Percentiles rank a stretch among this genome's conserved stretches.
These are phyloP conservation scores for Phlogophora meticulosa DNA, from an alignment of 2,888 invertebrate species.

Conservation along the genomic window DNA sequence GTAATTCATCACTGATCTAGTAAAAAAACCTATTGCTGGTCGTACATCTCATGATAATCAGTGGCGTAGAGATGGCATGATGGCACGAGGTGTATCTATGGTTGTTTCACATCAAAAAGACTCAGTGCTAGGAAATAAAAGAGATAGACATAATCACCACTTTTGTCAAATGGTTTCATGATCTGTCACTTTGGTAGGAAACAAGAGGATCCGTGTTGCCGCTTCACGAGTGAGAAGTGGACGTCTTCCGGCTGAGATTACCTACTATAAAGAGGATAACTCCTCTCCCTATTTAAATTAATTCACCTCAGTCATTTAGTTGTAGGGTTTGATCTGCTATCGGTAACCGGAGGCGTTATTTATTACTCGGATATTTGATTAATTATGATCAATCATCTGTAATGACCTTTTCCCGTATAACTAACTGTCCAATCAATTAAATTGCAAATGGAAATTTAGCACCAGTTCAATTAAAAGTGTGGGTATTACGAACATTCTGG, in stretches of 20 bases:
- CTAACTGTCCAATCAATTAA: constrained; percentile 23
- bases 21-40: background rate
- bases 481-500: background rate
- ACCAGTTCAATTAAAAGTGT: constrained; percentile 20
- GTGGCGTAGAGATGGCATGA: too few relatives aligned
- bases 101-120: too few relatives aligned
- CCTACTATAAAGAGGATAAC: too few relatives aligned
- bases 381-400: constrained; percentile 34
- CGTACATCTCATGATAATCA: background rate
- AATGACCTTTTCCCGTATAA: constrained; percentile 37
- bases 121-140: too few relatives aligned
- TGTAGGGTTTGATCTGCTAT: background rate
- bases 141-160: too few relatives aligned
- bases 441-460: constrained; percentile 29
- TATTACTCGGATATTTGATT: constrained; percentile 21
- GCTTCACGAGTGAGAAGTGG: too few relatives aligned
- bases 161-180: too few relatives aligned
- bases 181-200: too few relatives aligned
- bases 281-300: background rate
- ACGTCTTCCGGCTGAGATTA: background rate
- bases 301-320: background rate
- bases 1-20: constrained; percentile 12
- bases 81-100: too few relatives aligned
- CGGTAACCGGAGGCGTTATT: background rate
- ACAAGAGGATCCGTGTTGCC: too few relatives aligned